Conservation (phyloP, 2,888 invertebrate species). For the Dryobota labecula region DNA sequence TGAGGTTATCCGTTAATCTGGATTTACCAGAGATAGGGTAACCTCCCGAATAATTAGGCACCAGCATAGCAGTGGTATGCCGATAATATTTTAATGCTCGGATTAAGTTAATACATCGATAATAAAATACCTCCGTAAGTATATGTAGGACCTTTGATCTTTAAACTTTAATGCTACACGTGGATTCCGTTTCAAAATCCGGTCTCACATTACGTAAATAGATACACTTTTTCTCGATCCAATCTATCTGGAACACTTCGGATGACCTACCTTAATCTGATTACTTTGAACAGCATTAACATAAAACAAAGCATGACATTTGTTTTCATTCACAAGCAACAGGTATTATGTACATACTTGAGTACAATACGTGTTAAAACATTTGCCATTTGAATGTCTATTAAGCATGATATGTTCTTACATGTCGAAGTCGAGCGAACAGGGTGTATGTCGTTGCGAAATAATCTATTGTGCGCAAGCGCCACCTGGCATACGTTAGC, state of each 20-base stretch:
- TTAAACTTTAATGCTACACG: background rate
- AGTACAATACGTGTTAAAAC: conserved; percentile 63
- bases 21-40: background rate
- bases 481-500: conserved; percentile 55
- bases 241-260: conserved; percentile 18
- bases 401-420: conserved; percentile 60
- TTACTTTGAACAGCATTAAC: conserved; percentile 36
- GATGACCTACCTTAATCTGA: conserved; percentile 45
- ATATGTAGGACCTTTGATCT: background rate
- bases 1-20: background rate
- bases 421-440: conserved; percentile 72
- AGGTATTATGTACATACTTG: conserved; percentile 42
- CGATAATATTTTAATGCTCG: background rate
- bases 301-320: conserved; percentile 60
- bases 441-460: conserved; percentile 74
- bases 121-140: background rate
- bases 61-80: background rate
- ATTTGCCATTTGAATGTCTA: conserved; percentile 69
- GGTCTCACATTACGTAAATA: conserved; percentile 3
- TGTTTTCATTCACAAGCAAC: conserved; percentile 40
- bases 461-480: conserved; percentile 74
- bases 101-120: background rate
- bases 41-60: background rate
- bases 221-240: conserved; percentile 17
- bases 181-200: background rate